Conservation (phyloP, 2,797 vertebrate genomes). For the Notolepis coatsorum region DNA sequence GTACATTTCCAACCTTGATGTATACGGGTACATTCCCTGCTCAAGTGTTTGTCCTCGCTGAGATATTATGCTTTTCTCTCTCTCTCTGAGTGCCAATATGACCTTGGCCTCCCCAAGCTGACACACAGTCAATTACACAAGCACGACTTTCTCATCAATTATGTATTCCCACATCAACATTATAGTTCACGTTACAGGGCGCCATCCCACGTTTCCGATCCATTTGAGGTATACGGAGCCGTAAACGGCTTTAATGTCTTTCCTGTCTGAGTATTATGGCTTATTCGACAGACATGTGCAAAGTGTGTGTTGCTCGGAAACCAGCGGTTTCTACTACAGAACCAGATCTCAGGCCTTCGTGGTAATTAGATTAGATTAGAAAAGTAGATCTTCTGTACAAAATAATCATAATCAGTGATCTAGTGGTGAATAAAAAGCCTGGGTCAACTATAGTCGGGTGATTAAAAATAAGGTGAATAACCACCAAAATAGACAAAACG, state of each 20-base stretch:
- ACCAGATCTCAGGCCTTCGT: not conserved
- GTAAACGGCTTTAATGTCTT: slow-evolving; percentile 39
- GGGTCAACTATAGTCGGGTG: too few species aligned
- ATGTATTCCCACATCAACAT: slow-evolving; percentile 71
- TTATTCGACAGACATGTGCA: slow-evolving; percentile 6
- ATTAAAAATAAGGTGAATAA: too few species aligned
- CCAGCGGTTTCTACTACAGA: too few species aligned
- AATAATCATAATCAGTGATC: too few species aligned
- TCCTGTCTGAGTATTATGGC: slow-evolving; percentile 7
- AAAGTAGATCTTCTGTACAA: too few species aligned
- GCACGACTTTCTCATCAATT: slow-evolving; percentile 74
- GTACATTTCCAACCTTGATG: too few species aligned
- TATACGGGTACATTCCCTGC: too few species aligned
- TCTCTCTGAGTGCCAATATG: slow-evolving; percentile 1
- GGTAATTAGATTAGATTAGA: too few species aligned
- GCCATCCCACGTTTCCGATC: slow-evolving; percentile 63
- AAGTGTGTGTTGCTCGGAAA: not conserved
- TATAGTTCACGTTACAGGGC: slow-evolving; percentile 59
- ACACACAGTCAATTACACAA: slow-evolving; percentile 45
- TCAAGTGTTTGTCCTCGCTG: too few species aligned
- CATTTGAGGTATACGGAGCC: slow-evolving; percentile 59
- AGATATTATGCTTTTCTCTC: not conserved
- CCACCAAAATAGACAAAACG: too few species aligned
- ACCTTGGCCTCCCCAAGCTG: slow-evolving; percentile 10
- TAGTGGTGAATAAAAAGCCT: too few species aligned